A percentile compares a stretch with the other conserved stretches of the same genome.
These are phyloP conservation scores for Leptoclinus maculatus DNA, from an alignment of 2,797 vertebrate species.

Conservation along the genomic window DNA sequence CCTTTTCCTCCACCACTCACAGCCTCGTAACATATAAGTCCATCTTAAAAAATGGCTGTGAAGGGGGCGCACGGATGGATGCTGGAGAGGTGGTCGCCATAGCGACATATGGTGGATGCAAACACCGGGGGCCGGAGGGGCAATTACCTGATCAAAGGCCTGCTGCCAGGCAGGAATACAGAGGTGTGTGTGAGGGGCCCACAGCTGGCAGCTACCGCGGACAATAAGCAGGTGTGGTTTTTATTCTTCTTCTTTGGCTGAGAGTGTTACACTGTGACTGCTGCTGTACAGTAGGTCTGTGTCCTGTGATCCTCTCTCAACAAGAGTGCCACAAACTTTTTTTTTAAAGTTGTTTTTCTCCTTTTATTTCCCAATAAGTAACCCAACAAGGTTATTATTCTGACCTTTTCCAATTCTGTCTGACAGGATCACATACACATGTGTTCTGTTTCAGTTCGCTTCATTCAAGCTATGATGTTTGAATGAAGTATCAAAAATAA, in stretches of 20 bases:
- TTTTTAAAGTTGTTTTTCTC: background rate
- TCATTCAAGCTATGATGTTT: background rate
- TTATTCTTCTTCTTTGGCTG: background rate
- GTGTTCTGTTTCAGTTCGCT: background rate
- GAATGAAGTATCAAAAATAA: background rate
- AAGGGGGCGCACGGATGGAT: constrained; percentile 58
- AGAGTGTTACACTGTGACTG: background rate
- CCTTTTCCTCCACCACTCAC: constrained; percentile 33
- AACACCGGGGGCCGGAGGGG: constrained; percentile 78
- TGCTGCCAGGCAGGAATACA: constrained; percentile 64
- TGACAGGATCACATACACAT: background rate
- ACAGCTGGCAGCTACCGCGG: constrained; percentile 70
- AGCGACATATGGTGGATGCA: constrained; percentile 79
- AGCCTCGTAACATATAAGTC: constrained; percentile 40
- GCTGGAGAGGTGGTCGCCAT: constrained; percentile 79
- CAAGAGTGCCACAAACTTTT: background rate
- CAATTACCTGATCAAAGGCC: constrained; percentile 87
- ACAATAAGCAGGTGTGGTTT: constrained; percentile 59
- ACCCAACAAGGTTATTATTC: background rate
- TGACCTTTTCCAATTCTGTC: background rate
- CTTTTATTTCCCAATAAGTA: background rate
- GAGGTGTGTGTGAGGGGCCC: constrained; percentile 65
- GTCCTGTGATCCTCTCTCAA: background rate
- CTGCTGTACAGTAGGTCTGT: background rate
- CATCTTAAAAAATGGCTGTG: constrained; percentile 67